phyloP scores from a whole-genome alignment of 2,888 invertebrate genomes.

The Galeruca laticollis region DNA sequence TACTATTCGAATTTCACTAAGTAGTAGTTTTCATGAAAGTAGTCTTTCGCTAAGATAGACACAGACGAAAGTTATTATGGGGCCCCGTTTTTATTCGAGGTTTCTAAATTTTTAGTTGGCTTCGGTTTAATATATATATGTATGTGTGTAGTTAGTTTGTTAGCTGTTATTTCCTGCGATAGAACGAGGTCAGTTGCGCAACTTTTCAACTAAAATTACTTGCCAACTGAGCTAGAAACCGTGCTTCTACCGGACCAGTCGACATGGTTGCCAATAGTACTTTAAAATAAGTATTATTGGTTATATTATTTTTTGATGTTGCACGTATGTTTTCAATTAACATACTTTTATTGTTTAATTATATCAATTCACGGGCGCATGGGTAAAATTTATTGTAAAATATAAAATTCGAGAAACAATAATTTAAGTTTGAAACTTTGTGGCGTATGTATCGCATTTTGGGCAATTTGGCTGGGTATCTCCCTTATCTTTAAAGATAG shows the following conservation, averaged over 20 bases:
- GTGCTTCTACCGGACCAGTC: constrained; percentile 40
- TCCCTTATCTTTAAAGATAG: too few relatives aligned
- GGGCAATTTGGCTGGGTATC: too few relatives aligned
- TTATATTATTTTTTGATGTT: background rate
- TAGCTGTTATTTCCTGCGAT: constrained; percentile 50
- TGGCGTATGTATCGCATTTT: too few relatives aligned
- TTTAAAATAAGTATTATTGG: background rate
- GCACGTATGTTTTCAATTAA: background rate
- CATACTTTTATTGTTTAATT: too few relatives aligned
- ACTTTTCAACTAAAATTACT: constrained; percentile 52
- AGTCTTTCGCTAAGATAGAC: constrained; percentile 1
- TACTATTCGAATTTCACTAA: background rate
- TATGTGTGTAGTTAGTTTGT: constrained; percentile 9
- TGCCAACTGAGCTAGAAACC: constrained; percentile 53
- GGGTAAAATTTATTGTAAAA: too few relatives aligned
- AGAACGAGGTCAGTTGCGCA: constrained; percentile 55
- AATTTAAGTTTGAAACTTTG: too few relatives aligned
- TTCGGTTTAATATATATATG: background rate
- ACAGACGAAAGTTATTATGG: constrained; percentile 19
- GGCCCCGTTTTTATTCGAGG: constrained; percentile 31
- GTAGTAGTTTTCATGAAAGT: background rate
- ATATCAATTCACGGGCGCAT: too few relatives aligned
- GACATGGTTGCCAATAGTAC: constrained; percentile 22
- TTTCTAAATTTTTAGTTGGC: constrained; percentile 34
- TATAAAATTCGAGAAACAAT: too few relatives aligned